phyloP scores from a whole-genome alignment of 64 coral and sea anemone species.

The Trachythela sp. region DNA sequence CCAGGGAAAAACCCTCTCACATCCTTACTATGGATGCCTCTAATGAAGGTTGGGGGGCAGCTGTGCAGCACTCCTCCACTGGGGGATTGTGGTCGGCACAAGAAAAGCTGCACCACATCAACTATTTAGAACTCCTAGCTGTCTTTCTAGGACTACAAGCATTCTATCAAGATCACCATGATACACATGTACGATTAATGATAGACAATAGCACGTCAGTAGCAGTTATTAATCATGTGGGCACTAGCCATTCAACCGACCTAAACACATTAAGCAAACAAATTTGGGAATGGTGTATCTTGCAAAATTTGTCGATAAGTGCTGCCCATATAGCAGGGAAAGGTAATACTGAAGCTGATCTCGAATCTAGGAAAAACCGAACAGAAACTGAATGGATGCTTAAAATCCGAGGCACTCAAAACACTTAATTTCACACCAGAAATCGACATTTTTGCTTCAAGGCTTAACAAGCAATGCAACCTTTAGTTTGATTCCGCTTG shows the following conservation, averaged over 20 bases:
- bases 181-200: neutral
- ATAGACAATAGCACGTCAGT: neutral
- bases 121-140: neutral
- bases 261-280: neutral
- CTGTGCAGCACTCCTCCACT: neutral
- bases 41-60: neutral
- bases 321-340: neutral
- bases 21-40: neutral
- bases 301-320: neutral
- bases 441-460: neutral
- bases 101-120: neutral
- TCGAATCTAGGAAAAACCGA: neutral
- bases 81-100: neutral
- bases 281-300: neutral
- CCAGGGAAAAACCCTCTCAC: neutral
- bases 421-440: neutral
- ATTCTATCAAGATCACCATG: neutral
- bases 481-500: neutral
- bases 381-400: neutral
- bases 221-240: neutral
- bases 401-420: neutral
- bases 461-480: neutral
- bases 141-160: neutral
- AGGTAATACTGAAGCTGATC: neutral
- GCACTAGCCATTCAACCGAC: neutral